phyloP scores from a whole-genome alignment of 1,140 invertebrate genomes.

The Aricia agestis region DNA sequence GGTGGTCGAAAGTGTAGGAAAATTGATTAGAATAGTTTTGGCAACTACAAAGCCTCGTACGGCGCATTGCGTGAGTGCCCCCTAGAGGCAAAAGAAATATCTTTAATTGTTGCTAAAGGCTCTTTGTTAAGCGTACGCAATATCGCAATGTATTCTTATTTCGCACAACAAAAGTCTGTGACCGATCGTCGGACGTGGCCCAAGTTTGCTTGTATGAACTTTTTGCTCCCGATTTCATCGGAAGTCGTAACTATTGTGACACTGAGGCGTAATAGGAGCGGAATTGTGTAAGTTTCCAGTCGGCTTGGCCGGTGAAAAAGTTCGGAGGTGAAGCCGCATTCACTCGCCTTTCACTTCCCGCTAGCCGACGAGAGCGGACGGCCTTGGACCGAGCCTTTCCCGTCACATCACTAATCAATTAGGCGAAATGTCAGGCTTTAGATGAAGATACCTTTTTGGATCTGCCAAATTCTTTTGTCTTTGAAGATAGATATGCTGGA shows the following conservation, averaged over 20 bases:
- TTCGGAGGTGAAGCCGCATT: slow-evolving; percentile 58
- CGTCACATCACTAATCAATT: slow-evolving; percentile 35
- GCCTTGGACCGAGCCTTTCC: slow-evolving; percentile 63
- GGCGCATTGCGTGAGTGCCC: no score
- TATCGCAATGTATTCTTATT: background rate
- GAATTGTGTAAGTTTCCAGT: slow-evolving; percentile 12
- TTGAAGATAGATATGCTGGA: no score
- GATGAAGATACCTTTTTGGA: slow-evolving; percentile 5
- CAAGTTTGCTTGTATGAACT: background rate
- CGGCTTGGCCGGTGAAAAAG: slow-evolving; percentile 35
- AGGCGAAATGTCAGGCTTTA: background rate
- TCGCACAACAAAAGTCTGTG: background rate
- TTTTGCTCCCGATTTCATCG: background rate
- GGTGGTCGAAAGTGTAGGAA: no score
- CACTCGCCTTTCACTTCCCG: slow-evolving; percentile 74
- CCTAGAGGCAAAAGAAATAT: no score
- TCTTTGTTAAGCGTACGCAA: background rate
- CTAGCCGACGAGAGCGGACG: slow-evolving; percentile 65
- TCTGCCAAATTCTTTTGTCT: no score
- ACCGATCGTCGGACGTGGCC: background rate
- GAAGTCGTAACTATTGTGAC: slow-evolving; percentile 10
- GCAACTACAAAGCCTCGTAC: no score
- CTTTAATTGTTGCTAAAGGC: background rate
- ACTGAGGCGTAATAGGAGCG: background rate
- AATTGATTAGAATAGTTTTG: no score